Base-by-base conservation (phyloP, 2,113 vertebrate species). In the Eonycteris spelaea region DNA sequence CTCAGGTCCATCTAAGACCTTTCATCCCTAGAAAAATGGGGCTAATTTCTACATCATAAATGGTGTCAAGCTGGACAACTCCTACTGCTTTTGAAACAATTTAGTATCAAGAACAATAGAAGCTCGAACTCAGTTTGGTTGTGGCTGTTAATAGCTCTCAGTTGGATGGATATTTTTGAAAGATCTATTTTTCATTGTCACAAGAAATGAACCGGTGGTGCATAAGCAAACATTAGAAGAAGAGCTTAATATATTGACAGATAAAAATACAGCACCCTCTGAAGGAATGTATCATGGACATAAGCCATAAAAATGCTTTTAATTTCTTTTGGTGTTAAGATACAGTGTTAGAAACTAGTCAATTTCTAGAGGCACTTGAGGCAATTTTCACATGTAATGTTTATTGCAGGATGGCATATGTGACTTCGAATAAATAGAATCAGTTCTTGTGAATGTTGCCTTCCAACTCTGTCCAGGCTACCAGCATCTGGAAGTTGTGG, bases 101-200 rank as follows among this genome's bases (percentile, higher is more conserved):
- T 96, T 13, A 7, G n/a, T 95, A 90, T 95, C 73, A 48, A 89
- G 96, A 97, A 97, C 97, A 98, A 97, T 93, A 67, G 61, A 77
- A 86, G 26, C 6, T 63, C 95, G 93, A 97, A 98, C 68, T 97
- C 8, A 73, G 65, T 87, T 95, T 97, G 91, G 91, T 96, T 92
- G 89, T 86, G 83, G 75, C 80, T 93, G n/a, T 88, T 95, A 96
- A 92, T 80, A 96, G 95, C 89, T 97, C 87, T 98, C 96, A 92
- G 84, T 90, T 97, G 89, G 83, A 73, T 90, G 96, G 97, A 86
- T 97, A 96, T 95, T 97, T 98, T 73, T 96, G 84, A 97, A 96
- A 86, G 88, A 77, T 96, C 10, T 61, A 67, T 90, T 94, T 33
- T 95, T 48, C 45, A 19, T 80, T 84, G 86, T 79, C 71, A 86